phyloP scores from a whole-genome alignment of 1,140 invertebrate species.

The Oryctes rhinoceros region DNA sequence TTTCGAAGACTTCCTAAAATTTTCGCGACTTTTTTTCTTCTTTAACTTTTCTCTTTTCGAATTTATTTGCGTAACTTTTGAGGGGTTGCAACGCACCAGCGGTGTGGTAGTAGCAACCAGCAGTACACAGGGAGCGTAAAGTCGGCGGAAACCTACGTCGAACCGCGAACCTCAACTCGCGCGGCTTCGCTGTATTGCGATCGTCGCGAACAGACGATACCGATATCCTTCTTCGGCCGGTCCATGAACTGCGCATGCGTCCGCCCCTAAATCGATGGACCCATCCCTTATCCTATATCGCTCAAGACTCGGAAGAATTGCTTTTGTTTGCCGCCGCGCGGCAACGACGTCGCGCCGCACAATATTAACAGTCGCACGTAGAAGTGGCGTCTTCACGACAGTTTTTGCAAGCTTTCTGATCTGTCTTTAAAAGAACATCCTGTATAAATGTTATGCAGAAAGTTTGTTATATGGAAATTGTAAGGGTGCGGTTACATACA shows the following conservation, averaged over 20 bases:
- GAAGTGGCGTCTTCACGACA: not conserved
- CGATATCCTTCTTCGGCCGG: slow-evolving; percentile 12
- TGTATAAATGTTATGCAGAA: too few species aligned
- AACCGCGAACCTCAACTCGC: slow-evolving; percentile 15
- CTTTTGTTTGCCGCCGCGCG: slow-evolving; percentile 21
- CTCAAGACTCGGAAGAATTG: slow-evolving; percentile 27
- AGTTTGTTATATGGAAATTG: too few species aligned
- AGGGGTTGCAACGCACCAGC: not conserved
- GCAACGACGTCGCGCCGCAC: not conserved
- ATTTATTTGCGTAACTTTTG: not conserved
- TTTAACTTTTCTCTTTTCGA: too few species aligned
- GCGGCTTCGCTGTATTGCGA: slow-evolving; percentile 13
- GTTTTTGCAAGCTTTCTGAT: too few species aligned
- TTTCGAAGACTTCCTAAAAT: too few species aligned
- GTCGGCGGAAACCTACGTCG: not conserved
- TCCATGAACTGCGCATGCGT: not conserved
- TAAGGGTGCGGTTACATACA: too few species aligned
- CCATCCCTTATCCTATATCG: slow-evolving; percentile 36
- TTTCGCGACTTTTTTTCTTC: too few species aligned
- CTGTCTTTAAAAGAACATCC: too few species aligned
- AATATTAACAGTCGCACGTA: not conserved
- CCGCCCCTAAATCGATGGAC: slow-evolving; percentile 35
- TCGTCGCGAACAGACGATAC: not conserved
- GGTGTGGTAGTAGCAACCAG: slow-evolving; percentile 1
- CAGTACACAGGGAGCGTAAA: not conserved